These are phyloP conservation scores for Halocynthia roretzi DNA, from an alignment of 23 tunicate genomes.

Conservation along the genomic window DNA sequence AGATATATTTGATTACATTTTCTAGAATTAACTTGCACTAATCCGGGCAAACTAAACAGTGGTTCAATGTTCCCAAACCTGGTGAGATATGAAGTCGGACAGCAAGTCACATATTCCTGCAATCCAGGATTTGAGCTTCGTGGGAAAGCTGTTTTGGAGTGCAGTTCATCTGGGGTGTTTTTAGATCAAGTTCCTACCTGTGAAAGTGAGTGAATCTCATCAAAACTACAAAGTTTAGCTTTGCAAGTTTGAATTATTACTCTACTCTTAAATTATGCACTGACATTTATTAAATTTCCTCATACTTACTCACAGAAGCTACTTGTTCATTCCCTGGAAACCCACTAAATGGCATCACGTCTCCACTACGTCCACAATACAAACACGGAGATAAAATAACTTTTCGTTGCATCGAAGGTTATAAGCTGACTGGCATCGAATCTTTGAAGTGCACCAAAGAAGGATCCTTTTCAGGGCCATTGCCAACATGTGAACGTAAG, in stretches of 20 bases:
- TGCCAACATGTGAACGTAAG: constrained; percentile 37
- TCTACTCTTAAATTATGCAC: neutral
- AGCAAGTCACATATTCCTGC: constrained; percentile 19
- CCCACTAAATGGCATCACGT: neutral
- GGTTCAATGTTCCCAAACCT: constrained; percentile 12
- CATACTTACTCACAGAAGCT: constrained; percentile 2
- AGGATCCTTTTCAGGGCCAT: constrained; percentile 21
- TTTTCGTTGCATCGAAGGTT: constrained; percentile 19
- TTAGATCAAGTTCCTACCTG: constrained; percentile 3
- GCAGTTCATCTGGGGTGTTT: constrained; percentile 1
- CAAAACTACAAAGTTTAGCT: too few species aligned
- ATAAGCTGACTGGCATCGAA: constrained; percentile 6
- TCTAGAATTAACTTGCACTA: constrained; percentile 15
- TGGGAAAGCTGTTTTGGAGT: neutral
- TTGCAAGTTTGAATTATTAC: too few species aligned
- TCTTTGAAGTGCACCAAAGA: constrained; percentile 12
- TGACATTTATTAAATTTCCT: neutral
- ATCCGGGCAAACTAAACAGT: constrained; percentile 8
- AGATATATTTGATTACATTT: too few species aligned
- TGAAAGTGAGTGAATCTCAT: neutral
- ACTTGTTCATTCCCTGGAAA: neutral
- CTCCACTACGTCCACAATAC: neutral
- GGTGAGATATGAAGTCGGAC: constrained; percentile 2
- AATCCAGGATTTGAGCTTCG: constrained; percentile 13
- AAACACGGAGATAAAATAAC: neutral